phyloP scores from a whole-genome alignment of 2,888 invertebrate species.

The Troides aeacus region DNA sequence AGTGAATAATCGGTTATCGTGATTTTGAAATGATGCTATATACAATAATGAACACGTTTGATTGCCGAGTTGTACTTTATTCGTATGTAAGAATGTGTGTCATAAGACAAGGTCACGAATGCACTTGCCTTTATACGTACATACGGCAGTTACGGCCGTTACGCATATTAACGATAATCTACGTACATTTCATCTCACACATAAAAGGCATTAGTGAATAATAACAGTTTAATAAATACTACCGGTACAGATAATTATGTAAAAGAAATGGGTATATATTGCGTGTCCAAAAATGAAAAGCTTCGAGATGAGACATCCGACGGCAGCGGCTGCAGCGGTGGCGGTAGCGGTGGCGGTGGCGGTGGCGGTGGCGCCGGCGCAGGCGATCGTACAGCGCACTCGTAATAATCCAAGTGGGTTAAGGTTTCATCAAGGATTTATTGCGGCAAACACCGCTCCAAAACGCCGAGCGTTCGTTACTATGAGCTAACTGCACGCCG shows the following conservation, averaged over 20 bases:
- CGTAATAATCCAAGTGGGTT: slow-evolving; percentile 80
- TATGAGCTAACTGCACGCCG: slow-evolving; percentile 73
- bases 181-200: too few relatives aligned
- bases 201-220: background rate
- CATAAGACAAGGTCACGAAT: slow-evolving; percentile 74
- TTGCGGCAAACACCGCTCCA: slow-evolving; percentile 80
- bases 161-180: slow-evolving; percentile 30
- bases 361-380: slow-evolving; percentile 50
- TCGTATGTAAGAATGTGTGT: slow-evolving; percentile 43
- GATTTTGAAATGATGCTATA: background rate
- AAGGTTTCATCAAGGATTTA: slow-evolving; percentile 80
- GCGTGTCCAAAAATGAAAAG: slow-evolving; percentile 33
- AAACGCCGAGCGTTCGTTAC: slow-evolving; percentile 72
- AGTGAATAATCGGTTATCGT: slow-evolving; percentile 2
- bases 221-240: background rate
- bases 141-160: slow-evolving; percentile 60
- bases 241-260: background rate
- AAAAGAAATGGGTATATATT: slow-evolving; percentile 10
- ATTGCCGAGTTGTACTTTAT: background rate
- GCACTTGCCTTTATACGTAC: slow-evolving; percentile 55
- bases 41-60: background rate
- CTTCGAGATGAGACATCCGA: slow-evolving; percentile 50
- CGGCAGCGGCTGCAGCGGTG: slow-evolving; percentile 61
- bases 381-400: slow-evolving; percentile 53
- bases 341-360: slow-evolving; percentile 56